Percentiles rank a stretch among this genome's conserved stretches.
These are phyloP conservation scores for Drosophila repletoides DNA, from an alignment of 1,140 invertebrate species.

Conservation along the genomic window DNA sequence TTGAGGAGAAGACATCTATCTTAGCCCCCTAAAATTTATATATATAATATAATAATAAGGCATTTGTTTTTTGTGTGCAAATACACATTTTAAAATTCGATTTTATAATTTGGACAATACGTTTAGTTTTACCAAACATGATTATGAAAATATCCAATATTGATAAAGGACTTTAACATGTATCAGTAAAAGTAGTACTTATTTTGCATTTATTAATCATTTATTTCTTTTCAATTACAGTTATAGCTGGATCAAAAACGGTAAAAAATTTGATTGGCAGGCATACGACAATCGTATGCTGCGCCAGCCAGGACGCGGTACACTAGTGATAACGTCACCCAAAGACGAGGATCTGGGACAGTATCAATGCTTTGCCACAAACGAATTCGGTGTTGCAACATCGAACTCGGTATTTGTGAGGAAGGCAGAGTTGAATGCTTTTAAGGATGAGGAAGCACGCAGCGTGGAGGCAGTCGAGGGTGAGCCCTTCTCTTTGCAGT, in stretches of 20 bases:
- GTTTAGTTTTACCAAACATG: too few relatives aligned
- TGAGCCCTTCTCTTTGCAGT: conserved; percentile 92
- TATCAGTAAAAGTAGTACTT: too few relatives aligned
- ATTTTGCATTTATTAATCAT: too few relatives aligned
- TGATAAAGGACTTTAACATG: too few relatives aligned
- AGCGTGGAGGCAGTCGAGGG: conserved; percentile 91
- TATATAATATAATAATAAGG: too few relatives aligned
- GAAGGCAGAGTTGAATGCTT: conserved; percentile 96
- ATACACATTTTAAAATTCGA: too few relatives aligned
- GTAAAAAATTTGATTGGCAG: conserved; percentile 94
- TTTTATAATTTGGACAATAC: too few relatives aligned
- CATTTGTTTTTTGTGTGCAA: too few relatives aligned
- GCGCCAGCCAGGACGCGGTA: conserved; percentile 95
- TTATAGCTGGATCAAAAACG: conserved; percentile 98
- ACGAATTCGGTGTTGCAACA: conserved; percentile 96
- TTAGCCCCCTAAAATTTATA: too few relatives aligned
- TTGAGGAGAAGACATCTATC: too few relatives aligned
- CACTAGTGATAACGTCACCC: conserved; percentile 93
- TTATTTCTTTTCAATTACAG: conserved; percentile 86
- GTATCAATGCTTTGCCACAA: conserved; percentile 98
- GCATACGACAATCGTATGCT: conserved; percentile 96
- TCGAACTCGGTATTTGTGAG: conserved; percentile 97
- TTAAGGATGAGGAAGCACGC: conserved; percentile 89
- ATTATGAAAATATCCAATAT: too few relatives aligned
- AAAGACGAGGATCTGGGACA: conserved; percentile 96